Evolutionary conservation across 64 coral and sea anemone species (phyloP), one percentile per base, ranked within the genome.

Genomic region (Montipora cactus): DNA sequence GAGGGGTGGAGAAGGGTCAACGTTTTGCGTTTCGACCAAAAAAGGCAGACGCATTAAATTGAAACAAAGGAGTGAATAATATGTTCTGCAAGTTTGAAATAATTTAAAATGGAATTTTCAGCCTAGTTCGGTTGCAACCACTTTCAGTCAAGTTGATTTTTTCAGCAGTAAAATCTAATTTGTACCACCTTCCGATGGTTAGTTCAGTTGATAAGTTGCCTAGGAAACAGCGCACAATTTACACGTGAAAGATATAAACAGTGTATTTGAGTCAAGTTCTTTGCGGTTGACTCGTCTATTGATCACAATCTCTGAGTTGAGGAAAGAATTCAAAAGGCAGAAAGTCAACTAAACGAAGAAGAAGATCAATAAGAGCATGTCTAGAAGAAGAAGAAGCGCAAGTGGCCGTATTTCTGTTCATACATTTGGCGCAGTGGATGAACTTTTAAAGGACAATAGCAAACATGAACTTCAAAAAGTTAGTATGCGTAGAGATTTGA

Each of bases 341-440:
- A 95, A 85, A 86, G 73, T 83, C 59, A 90, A 37, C 22, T 67
- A n/a, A 78, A 19, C 19, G 75, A 51, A 58, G 71, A 81, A 84
- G 53, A 28, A 45, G 90, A 59, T 51, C 61, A 87, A 4, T 75
- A 49, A 75, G 14, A 21, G 25, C 72, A 98, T 98, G 93, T 87
- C 93, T 44, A 84, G 93, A 70, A 68, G 83, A 84, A 87, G 84
- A 25, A 49, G 85, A 84, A 72, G 77, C 18, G 52, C 53, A 47
- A 98, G 92, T 79, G 92, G 92, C n/a, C 73, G 98, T 78, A 96
- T 99, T 74, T 96, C 92, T 5, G 95, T 99, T 52, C 98, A 99
- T 15, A 96, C 98, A 50, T 93, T 87, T 8, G 92, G 96, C 67
- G 78, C 94, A 49, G 83, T 99, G 44, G 90, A 96, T 76, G 92